phyloP scores from a whole-genome alignment of 2,888 invertebrate species.

The Axea sp. region DNA sequence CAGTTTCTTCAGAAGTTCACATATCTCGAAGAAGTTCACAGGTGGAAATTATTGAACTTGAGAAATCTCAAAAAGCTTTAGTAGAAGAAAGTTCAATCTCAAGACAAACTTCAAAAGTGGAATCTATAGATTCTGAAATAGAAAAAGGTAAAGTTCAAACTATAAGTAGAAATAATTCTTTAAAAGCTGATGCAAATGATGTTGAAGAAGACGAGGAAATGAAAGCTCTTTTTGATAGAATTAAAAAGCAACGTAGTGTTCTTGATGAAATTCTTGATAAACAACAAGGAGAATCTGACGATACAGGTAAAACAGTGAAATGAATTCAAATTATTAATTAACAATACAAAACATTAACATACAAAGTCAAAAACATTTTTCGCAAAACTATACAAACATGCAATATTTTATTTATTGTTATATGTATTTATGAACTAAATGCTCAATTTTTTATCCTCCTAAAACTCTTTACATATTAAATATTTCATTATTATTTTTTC shows the following conservation, averaged over 20 bases:
- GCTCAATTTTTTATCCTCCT: too few species aligned
- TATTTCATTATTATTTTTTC: constrained; percentile 18
- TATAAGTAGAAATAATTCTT: constrained; percentile 63
- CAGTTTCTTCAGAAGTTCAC: constrained; percentile 37
- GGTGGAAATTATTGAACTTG: constrained; percentile 54
- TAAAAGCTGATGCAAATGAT: constrained; percentile 76
- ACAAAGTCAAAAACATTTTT: too few species aligned
- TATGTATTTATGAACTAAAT: too few species aligned
- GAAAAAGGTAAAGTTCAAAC: constrained; percentile 33
- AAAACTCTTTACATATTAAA: too few species aligned
- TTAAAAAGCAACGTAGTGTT: constrained; percentile 85
- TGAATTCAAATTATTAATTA: too few species aligned
- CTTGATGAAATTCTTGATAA: constrained; percentile 85
- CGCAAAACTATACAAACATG: too few species aligned
- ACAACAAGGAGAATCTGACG: constrained; percentile 79
- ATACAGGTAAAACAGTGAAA: constrained; percentile 66
- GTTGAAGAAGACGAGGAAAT: constrained; percentile 82
- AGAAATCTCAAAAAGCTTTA: constrained; percentile 60
- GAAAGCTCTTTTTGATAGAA: constrained; percentile 84
- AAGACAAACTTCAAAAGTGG: constrained; percentile 62
- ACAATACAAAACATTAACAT: too few species aligned
- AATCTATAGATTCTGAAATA: constrained; percentile 64
- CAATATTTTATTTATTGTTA: too few species aligned
- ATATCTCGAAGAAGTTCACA: constrained; percentile 58
- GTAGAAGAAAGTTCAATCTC: constrained; percentile 60